Base-by-base conservation (phyloP, 2,113 vertebrate species). In the Taurulus bubalis region DNA sequence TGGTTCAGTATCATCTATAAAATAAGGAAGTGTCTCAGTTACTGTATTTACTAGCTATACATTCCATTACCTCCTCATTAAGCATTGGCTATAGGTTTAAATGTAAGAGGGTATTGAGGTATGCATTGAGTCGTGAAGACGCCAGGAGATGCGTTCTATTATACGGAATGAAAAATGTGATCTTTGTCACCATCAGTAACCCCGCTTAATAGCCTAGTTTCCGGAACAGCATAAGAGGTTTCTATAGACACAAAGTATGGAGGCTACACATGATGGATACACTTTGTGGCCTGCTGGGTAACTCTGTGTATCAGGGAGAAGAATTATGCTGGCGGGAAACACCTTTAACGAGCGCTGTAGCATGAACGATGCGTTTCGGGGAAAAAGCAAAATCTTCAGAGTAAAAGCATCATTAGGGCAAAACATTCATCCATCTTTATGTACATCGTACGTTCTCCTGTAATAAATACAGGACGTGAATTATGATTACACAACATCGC, bases 171-270 rank as follows among this genome's bases (percentile, higher is more conserved):
- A 86, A 74, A 70, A 77, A 76, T 71, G 22, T 56, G 8, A 60
- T 75, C 68, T 71, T 38, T 26, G 53, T 49, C 69, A 11, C 66
- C 70, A 83, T 88, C 69, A 73, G 67, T 83, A 80, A 80, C 51
- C 69, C 8, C 4, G 18, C 47, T 70, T 88, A 82, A 84, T 84
- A 45, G 69, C 65, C 38, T 32, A 49, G 34, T 70, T 71, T 79
- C 36, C 30, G 32, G 38, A 62, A 66, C 55, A 22, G 40, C 45
- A 71, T 55, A 76, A 28, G 36, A 81, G 49, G 18, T 70, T 80
- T 75, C 74, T 67, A 70, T 42, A 75, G 60, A 47, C 77, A 34
- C 75, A 30, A 56, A 56, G 60, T 55, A 24, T 1, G 2, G 59
- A 83, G 59, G 36, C 38, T 24, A 34, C 24, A 42, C 47, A 60